phyloP scores from a whole-genome alignment of 2,113 vertebrate genomes.

The Lophius piscatorius region DNA sequence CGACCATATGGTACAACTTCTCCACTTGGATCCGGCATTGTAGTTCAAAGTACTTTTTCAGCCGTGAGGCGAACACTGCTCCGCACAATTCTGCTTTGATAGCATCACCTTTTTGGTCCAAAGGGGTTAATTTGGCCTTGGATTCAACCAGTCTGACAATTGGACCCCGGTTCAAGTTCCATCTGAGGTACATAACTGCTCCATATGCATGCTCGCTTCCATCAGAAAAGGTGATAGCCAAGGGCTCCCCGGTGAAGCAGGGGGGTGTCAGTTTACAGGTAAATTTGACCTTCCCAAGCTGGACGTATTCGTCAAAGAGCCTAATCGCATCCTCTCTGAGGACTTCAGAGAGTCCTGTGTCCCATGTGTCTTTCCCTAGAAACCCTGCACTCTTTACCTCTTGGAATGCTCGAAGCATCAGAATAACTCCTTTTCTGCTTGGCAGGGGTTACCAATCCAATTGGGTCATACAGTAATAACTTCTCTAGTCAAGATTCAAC shows the following conservation, averaged over 20 bases:
- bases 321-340: constrained; percentile 25
- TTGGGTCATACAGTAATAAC: constrained; percentile 1
- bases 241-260: rapidly evolving
- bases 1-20: background rate
- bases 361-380: constrained; percentile 20
- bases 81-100: constrained; percentile 1
- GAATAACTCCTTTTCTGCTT: constrained; percentile 6
- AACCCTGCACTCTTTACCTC: background rate
- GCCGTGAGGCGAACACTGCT: background rate
- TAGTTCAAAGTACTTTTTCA: background rate
- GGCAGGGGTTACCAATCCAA: no score
- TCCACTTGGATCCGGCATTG: background rate
- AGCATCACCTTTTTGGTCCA: background rate
- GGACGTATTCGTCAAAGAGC: constrained; percentile 24
- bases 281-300: background rate
- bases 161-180: background rate
- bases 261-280: constrained; percentile 4
- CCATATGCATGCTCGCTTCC: background rate
- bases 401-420: background rate
- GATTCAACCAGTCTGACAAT: background rate
- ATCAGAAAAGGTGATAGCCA: constrained; percentile 6
- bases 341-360: constrained; percentile 8
- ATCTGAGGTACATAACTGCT: background rate
- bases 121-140: background rate
- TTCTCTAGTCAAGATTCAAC: no score